These are phyloP conservation scores for Enteromius fasciolatus DNA, from an alignment of 2,797 vertebrate genomes.

Conservation along the genomic window DNA sequence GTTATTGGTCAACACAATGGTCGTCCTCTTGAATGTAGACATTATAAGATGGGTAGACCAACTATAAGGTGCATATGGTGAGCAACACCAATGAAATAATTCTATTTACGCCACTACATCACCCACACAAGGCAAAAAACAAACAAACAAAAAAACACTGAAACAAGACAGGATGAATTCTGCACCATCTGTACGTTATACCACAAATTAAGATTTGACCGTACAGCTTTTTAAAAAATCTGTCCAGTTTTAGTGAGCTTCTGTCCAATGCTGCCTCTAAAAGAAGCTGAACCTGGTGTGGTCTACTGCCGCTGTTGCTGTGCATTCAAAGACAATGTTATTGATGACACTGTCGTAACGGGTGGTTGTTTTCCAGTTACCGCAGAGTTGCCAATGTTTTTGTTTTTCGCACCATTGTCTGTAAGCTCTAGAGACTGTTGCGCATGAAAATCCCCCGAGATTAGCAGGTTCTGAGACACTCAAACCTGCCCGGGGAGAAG, in stretches of 20 bases:
- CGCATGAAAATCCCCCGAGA: constrained; percentile 15
- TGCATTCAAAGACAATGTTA: background rate
- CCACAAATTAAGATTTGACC: constrained; percentile 8
- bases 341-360: constrained; percentile 7
- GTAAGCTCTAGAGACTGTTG: constrained; percentile 11
- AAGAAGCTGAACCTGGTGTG: constrained; percentile 7
- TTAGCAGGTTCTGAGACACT: constrained; percentile 31
- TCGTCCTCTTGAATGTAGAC: background rate
- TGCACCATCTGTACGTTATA: constrained; percentile 16
- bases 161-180: constrained; percentile 10
- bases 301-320: background rate
- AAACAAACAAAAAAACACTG: background rate
- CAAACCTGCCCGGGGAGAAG: background rate
- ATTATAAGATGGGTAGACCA: background rate
- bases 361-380: constrained; percentile 9
- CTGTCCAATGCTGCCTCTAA: background rate
- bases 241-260: background rate
- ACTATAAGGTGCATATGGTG: background rate
- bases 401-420: constrained; percentile 24
- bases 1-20: background rate
- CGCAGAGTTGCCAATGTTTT: constrained; percentile 20
- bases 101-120: background rate
- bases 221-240: background rate
- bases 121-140: background rate
- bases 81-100: background rate